Percentiles rank a stretch among this genome's conserved stretches.
These are phyloP conservation scores for Mormyrus iriodes DNA, from an alignment of 2,113 vertebrate genomes.

Conservation along the genomic window DNA sequence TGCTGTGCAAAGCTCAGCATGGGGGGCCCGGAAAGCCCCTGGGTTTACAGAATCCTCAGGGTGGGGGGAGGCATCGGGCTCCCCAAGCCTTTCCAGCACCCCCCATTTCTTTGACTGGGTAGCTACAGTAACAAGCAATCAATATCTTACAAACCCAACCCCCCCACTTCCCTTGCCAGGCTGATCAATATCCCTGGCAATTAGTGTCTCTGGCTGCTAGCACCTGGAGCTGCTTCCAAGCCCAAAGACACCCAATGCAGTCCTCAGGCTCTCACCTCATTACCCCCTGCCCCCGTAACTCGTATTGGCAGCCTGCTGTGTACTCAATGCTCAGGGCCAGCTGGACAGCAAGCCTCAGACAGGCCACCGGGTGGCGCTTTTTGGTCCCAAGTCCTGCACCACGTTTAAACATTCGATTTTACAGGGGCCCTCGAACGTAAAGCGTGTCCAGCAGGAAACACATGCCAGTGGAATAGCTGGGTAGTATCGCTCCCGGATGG, in stretches of 20 bases:
- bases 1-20: neutral
- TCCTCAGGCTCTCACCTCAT: slow-evolving; percentile 74
- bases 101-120: slow-evolving; percentile 50
- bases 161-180: slow-evolving; percentile 49
- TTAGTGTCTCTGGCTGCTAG: slow-evolving; percentile 70
- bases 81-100: slow-evolving; percentile 30
- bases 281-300: slow-evolving; percentile 66
- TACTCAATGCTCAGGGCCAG: slow-evolving; percentile 44
- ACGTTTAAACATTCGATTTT: slow-evolving; percentile 61
- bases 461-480: slow-evolving; percentile 7
- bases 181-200: slow-evolving; percentile 74
- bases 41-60: neutral
- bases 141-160: slow-evolving; percentile 60
- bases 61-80: neutral
- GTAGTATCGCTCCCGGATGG: neutral
- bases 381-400: slow-evolving; percentile 30
- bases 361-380: slow-evolving; percentile 58
- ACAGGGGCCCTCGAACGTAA: slow-evolving; percentile 49
- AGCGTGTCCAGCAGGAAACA: slow-evolving; percentile 33
- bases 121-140: slow-evolving; percentile 70
- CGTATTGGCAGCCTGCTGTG: slow-evolving; percentile 64
- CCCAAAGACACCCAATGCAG: slow-evolving; percentile 73
- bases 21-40: neutral
- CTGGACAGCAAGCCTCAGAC: slow-evolving; percentile 65
- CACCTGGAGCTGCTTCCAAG: slow-evolving; percentile 57